Evolutionary conservation across 2,113 vertebrate species (phyloP).

Genomic region (Casuarius casuarius): DNA sequence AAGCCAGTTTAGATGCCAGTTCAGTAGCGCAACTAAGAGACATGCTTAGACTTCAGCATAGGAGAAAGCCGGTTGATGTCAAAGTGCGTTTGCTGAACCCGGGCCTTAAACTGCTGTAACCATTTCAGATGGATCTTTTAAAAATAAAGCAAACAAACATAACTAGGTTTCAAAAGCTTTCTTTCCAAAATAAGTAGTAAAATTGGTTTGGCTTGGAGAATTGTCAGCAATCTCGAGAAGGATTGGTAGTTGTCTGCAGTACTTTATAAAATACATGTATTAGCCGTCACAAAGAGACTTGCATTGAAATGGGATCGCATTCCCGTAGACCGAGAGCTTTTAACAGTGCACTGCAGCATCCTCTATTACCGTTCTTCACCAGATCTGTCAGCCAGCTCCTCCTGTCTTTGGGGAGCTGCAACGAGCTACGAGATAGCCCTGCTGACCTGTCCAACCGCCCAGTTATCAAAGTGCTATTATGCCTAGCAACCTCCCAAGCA

Average conservation of each 20-base stretch:
- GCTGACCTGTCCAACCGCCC: neutral
- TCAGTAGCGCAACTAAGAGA: neutral
- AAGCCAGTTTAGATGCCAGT: neutral
- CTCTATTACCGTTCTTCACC: neutral
- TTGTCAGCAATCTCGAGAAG: neutral
- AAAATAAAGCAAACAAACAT: neutral
- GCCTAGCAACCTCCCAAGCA: neutral
- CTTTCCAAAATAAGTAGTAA: neutral
- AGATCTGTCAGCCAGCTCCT: neutral
- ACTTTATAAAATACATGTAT: neutral
- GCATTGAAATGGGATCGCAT: neutral
- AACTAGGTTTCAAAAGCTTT: neutral
- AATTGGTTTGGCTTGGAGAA: neutral
- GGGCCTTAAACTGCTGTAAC: neutral
- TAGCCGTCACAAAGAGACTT: neutral
- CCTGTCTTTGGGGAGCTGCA: neutral
- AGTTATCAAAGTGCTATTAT: accelerated
- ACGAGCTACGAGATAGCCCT: accelerated
- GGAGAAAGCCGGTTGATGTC: neutral
- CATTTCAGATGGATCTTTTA: neutral
- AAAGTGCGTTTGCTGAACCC: neutral
- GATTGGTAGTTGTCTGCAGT: neutral
- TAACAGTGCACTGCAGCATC: neutral
- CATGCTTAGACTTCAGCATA: neutral
- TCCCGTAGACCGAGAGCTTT: neutral